These are phyloP conservation scores for Melanostoma scalare DNA, from an alignment of 2,888 invertebrate species.

Conservation along the genomic window DNA sequence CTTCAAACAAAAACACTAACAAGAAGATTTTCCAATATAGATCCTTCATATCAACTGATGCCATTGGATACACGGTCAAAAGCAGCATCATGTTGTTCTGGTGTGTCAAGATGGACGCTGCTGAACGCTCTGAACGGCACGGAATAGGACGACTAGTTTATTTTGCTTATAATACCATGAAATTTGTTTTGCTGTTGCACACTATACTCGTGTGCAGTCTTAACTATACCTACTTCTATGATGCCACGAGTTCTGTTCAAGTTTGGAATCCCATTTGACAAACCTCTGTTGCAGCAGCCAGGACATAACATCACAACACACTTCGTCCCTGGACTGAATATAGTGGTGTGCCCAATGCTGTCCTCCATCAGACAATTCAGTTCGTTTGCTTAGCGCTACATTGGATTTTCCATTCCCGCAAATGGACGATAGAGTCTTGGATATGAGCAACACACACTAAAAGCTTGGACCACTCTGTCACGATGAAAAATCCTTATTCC, in stretches of 20 bases:
- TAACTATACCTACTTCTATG: conserved; percentile 12
- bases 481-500: conserved; percentile 23
- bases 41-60: no score
- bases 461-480: conserved; percentile 22
- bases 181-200: conserved; percentile 68
- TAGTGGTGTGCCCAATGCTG: conserved; percentile 17
- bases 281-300: conserved; percentile 53
- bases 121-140: no score
- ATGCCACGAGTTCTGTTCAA: conserved; percentile 25
- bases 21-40: no score
- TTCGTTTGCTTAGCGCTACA: conserved; percentile 63
- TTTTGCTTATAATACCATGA: conserved; percentile 70
- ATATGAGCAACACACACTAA: conserved; percentile 57
- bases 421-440: conserved; percentile 45
- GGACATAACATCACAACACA: conserved; percentile 18
- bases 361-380: conserved; percentile 45
- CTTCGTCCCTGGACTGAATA: conserved; percentile 3
- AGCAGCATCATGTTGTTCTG: no score
- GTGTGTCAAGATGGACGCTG: no score
- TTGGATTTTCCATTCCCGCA: conserved; percentile 60
- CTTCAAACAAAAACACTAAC: no score
- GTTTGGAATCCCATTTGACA: conserved; percentile 67
- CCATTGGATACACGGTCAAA: no score
- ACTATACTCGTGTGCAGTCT: conserved; percentile 13
- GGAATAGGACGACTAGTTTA: conserved; percentile 47